Percentiles rank a stretch among this genome's conserved stretches.
These are phyloP conservation scores for Circaetus gallicus DNA, from an alignment of 2,113 vertebrate genomes.

Conservation along the genomic window DNA sequence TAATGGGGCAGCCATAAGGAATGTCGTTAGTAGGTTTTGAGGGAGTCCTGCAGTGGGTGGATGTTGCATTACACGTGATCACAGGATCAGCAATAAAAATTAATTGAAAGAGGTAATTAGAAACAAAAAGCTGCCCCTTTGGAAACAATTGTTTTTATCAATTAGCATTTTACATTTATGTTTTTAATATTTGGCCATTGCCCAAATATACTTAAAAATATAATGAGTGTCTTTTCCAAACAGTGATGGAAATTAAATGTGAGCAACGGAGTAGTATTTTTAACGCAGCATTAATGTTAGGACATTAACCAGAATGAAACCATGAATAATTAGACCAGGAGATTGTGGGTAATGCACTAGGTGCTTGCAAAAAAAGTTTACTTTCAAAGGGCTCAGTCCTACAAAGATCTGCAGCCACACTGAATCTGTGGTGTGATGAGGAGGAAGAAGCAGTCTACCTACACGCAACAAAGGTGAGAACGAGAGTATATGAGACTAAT, in stretches of 20 bases:
- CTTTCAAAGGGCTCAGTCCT: background rate
- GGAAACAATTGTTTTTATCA: slow-evolving; percentile 39
- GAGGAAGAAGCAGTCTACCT: background rate
- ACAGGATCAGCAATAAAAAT: slow-evolving; percentile 25
- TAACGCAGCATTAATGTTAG: background rate
- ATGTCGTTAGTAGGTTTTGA: background rate
- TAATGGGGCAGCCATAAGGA: background rate
- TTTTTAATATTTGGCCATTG: slow-evolving; percentile 21
- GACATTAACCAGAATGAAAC: background rate
- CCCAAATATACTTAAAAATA: slow-evolving; percentile 24
- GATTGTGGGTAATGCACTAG: background rate
- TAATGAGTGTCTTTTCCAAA: slow-evolving; percentile 11
- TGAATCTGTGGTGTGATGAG: background rate
- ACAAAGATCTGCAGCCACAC: background rate
- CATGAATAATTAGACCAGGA: background rate
- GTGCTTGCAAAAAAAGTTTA: background rate
- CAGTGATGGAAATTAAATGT: slow-evolving; percentile 3
- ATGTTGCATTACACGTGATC: slow-evolving; percentile 15
- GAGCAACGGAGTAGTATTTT: background rate
- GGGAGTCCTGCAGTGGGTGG: slow-evolving; percentile 2
- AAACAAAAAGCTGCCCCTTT: slow-evolving; percentile 24
- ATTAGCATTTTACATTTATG: slow-evolving; percentile 26
- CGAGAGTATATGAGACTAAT: fast-evolving
- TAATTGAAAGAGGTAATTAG: slow-evolving; percentile 31
- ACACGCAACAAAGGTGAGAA: fast-evolving